phyloP scores from a whole-genome alignment of 2,888 invertebrate genomes.

The Euplexia lucipara region DNA sequence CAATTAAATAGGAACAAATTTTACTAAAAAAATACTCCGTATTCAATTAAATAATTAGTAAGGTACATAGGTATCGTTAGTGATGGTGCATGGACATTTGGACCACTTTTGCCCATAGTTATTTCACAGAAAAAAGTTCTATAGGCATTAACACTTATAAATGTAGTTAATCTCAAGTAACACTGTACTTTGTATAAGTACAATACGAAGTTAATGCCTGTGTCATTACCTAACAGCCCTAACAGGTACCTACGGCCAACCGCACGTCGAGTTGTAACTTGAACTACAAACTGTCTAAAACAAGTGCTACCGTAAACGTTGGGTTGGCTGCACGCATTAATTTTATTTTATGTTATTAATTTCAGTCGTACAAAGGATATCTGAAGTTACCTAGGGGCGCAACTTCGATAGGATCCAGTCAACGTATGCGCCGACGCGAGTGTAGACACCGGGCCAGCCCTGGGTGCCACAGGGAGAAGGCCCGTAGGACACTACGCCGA shows the following conservation, averaged over 20 bases:
- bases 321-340: conserved; percentile 1
- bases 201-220: conserved; percentile 48
- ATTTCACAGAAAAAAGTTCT: conserved; percentile 32
- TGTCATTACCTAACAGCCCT: neutral
- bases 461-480: conserved; percentile 87
- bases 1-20: no score
- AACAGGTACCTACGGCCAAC: conserved; percentile 11
- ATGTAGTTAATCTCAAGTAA: conserved; percentile 53
- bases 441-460: conserved; percentile 94
- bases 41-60: no score
- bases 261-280: neutral
- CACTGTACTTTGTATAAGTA: conserved; percentile 31
- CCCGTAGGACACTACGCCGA: conserved; percentile 91
- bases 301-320: conserved; percentile 10
- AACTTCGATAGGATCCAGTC: conserved; percentile 92
- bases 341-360: conserved; percentile 23
- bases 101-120: no score
- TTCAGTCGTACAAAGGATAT: conserved; percentile 53
- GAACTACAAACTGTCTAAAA: neutral
- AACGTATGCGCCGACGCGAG: conserved; percentile 91
- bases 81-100: no score
- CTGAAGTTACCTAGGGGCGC: conserved; percentile 83
- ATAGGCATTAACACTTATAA: conserved; percentile 43
- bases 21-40: no score
- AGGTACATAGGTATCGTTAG: no score